Evolutionary conservation across 2,888 invertebrate species (phyloP), one percentile per base, ranked within the genome.

Genomic region (Pseudoips prasinana): DNA sequence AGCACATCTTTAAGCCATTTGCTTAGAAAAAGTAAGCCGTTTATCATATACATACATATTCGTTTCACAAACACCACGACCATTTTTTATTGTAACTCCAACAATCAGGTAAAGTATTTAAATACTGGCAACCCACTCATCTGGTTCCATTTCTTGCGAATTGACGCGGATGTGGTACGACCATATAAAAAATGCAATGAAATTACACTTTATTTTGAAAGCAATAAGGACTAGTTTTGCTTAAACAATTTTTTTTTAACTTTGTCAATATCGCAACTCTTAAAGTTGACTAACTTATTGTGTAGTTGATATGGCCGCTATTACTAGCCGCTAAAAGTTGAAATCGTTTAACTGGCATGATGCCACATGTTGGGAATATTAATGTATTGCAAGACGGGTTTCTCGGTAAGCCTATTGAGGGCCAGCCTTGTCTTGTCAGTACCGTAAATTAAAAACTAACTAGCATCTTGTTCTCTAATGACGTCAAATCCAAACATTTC

Each of bases 151-250:
- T 20, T 22, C 28, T 19, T 19, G 25, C 34, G 23, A 33, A 39
- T 30, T 39, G 29, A 52, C 1, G 35, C 53, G 47, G 53, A 47
- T 47, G 41, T 47, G 18, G 22, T 23, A 25, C 14, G 27, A 26
- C 33, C 29, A 46, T 2, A 20, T 20, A 2, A 18, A 5, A 18
- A 18, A 18, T 6, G 18, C 18, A 18, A 3, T 18, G 3, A 3
- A 18, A 5, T 18, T 18, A 18, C 3, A 6, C 18, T 6, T 18
- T 18, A 18, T 18, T 3, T 5, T 18, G 6, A 6, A 18, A 3
- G 18, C n/a, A 6, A 20, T 20, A 20, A 20, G 7, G 20, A 5
- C 20, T 20, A 20, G 3, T 20, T 5, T 20, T 7, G 14, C 20
- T 20, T 2, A 7, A 20, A 20, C 7, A n/a, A 20, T 2, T 20